Evolutionary conservation across 2,113 vertebrate genomes (phyloP).

Genomic region (Lichenostomus cassidix): DNA sequence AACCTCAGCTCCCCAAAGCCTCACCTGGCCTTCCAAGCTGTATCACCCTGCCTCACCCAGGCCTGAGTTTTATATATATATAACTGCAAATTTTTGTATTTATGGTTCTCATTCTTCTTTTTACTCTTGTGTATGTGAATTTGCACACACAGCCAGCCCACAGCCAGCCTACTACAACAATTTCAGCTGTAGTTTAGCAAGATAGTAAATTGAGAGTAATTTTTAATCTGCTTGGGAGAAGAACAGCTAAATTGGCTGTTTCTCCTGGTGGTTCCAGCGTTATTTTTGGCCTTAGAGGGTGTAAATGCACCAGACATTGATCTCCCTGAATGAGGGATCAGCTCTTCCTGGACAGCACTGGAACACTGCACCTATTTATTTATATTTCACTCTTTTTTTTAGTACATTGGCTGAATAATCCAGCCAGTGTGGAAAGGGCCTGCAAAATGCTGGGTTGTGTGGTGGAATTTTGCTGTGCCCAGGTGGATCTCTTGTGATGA

Average conservation of each 20-base stretch:
- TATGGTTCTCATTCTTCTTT: not conserved
- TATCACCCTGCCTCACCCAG: no score
- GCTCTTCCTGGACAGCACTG: not conserved
- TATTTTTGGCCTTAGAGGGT: not conserved
- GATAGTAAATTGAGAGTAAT: not conserved
- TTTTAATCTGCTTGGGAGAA: not conserved
- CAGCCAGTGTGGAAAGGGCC: not conserved
- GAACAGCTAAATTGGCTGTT: not conserved
- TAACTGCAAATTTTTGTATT: not conserved
- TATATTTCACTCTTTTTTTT: not conserved
- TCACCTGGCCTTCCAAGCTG: not conserved
- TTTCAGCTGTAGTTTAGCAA: not conserved
- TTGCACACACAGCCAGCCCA: not conserved
- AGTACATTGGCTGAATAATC: not conserved
- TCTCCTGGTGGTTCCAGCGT: not conserved
- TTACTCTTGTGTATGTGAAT: rapidly evolving
- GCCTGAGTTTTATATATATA: not conserved
- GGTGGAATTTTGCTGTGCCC: not conserved
- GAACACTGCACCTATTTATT: not conserved
- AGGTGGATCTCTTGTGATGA: not conserved
- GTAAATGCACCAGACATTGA: not conserved
- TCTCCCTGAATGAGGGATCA: not conserved
- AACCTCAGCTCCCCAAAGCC: not conserved
- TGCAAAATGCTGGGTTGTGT: not conserved
- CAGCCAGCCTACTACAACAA: not conserved